Base-by-base conservation (phyloP, 2,113 vertebrate genomes). In the Corythornis cristatus region DNA sequence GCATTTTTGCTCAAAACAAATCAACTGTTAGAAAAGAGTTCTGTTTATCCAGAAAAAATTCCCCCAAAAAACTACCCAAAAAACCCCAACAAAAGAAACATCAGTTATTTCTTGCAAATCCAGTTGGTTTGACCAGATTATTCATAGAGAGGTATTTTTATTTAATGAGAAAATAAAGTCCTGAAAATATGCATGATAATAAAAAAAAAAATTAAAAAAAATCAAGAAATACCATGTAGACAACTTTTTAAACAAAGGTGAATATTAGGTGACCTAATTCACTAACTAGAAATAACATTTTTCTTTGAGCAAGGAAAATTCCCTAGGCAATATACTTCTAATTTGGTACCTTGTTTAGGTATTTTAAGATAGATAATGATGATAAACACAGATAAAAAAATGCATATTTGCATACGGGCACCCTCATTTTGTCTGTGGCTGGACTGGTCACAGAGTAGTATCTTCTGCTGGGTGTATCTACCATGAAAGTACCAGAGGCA, bases 401-500 rank as follows among this genome's bases (percentile, higher is more conserved):
- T 2, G 11, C 33, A 25, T 2, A 3, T 31, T 20, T 46, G 6
- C 20, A 8, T 29, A 75, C 17, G 67, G 1, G 1, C 15, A 26
- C 19, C 71, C 3, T n/a, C 0, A 1, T 93, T 84, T 82, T 57
- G 20, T 58, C 67, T 83, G 9, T 76, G 64, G 9, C 60, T 82
- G 37, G 23, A 73, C 11, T 16, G 53, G 45, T 89, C 66, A 89
- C 20, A 45, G 8, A 65, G 25, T 11, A 56, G 19, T 68, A 45
- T 46, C 18, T 89, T 65, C 62, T 75, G 5, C 57, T 75, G 35
- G 37, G 43, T 37, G 37, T 84, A 68, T 64, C 50, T 70, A 50
- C 67, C 33, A 33, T 48, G 37, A 67, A 93, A 79, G 33, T 11
- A 58, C 68, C 46, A 95, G 40, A 89, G 68, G 73, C 42, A 57